Evolutionary conservation across 2,797 vertebrate species (phyloP).

Genomic region (Florisuga fusca): DNA sequence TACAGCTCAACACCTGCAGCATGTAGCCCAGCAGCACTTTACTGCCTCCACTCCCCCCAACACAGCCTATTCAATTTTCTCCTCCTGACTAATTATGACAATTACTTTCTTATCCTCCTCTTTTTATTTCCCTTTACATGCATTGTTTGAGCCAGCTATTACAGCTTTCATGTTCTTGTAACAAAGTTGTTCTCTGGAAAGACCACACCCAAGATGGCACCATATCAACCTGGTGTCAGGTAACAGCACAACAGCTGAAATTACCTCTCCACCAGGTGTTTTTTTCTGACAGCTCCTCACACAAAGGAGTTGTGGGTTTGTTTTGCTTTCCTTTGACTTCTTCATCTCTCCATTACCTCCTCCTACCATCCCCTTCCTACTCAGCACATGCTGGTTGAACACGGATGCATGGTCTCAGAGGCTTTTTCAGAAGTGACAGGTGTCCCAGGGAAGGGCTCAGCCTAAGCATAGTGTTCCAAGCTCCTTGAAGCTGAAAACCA

Average conservation of each 20-base stretch:
- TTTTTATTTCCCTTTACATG: slow-evolving; percentile 22
- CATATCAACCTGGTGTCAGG: not conserved
- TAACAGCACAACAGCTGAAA: not conserved
- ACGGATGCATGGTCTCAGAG: fast-evolving
- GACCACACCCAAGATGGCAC: slow-evolving; percentile 13
- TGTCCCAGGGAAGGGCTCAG: not conserved
- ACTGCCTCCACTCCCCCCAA: not conserved
- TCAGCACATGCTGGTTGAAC: not conserved
- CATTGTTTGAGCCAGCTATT: slow-evolving; percentile 23
- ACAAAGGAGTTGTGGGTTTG: not conserved
- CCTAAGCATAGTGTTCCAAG: not conserved
- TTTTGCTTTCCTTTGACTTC: not conserved
- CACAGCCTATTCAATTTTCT: slow-evolving; percentile 9
- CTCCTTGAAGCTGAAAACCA: not conserved
- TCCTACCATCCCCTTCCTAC: not conserved
- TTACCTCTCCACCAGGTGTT: not conserved
- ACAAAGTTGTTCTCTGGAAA: not conserved
- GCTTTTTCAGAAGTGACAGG: not conserved
- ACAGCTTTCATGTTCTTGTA: not conserved
- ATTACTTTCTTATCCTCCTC: slow-evolving; percentile 33
- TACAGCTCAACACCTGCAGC: slow-evolving; percentile 31
- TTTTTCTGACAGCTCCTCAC: not conserved
- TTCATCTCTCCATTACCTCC: not conserved
- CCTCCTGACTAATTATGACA: slow-evolving; percentile 49
- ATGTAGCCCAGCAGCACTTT: not conserved